Evolutionary conservation across 2,888 invertebrate species (phyloP), one percentile per base, ranked within the genome.

Genomic region (Heliconius ethilla): DNA sequence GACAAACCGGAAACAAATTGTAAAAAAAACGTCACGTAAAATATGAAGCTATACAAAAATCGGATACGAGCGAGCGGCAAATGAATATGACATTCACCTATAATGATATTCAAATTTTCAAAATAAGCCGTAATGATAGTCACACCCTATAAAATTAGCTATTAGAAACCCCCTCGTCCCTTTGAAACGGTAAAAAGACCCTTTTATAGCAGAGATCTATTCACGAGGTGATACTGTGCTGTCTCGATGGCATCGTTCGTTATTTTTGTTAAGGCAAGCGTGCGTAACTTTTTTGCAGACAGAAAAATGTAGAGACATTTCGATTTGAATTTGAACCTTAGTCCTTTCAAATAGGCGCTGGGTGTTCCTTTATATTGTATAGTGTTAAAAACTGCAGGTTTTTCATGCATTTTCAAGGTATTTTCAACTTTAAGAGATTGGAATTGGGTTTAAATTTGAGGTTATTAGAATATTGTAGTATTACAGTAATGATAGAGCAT

Each of bases 221-320:
- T 92, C 92, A 91, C 85, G 86, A 87, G 88, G 86, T 90, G 92
- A 91, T 90, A 91, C 90, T 88, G 87, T 86, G 81, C 82, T 81
- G 81, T 89, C 89, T 88, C 88, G 86, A 85, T 87, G 86, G 85
- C 85, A 86, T 85, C 86, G 90, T 92, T 94, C 93, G 94, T 94
- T 94, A 94, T 94, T 94, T 94, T 94, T 92, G 94, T 93, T 91
- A 90, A 94, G 90, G 93, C 92, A 93, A 89, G 90, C 94, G 93
- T 92, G 90, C 89, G 88, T 90, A 91, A 90, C 77, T 80, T 77
- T 78, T 81, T 80, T 76, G 69, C 79, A 78, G 59, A 78, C 76
- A 27, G 76, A 74, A 27, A 29, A 65, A 74, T 74, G 40, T 40
- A 33, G n/a, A 55, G 63, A 45, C 74, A 81, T 78, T 66, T 59